Evolutionary conservation across 2,113 vertebrate species (phyloP), one percentile per base, ranked within the genome.

Genomic region (Syngnathoides biaculeatus): DNA sequence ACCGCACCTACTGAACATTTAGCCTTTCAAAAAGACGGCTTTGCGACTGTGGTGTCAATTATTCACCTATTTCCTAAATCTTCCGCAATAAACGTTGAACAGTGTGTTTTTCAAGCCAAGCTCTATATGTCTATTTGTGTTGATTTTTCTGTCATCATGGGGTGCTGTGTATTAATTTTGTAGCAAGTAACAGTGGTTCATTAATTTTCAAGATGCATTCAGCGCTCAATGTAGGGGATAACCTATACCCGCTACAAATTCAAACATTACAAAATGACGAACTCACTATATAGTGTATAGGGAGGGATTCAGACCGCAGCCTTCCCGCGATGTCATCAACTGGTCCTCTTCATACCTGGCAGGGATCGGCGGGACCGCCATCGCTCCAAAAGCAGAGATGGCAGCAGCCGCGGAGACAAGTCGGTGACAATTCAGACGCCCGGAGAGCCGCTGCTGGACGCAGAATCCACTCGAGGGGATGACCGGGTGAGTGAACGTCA

Each of bases 341-440:
- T 67, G 15, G 64, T 22, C 35, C 13, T 7, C 13, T 8, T 2
- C 24, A 47, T 61, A 26, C 61, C 26, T 19, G 15, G 4, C 69
- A 96, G 95, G 88, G 95, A 96, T 6, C 91, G 95, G 2, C 90
- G 94, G 79, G 95, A 96, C 60, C 90, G 94, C 0, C 95, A 95
- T 38, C 94, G 95, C 68, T 95, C 95, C 0, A 96, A 95, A 35
- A 96, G 95, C 63, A 88, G 95, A 52, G 95, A 96, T 0, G 89
- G 94, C 78, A 94, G 93, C 79, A 93, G 94, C 63, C 93, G 95
- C 0, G 95, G 92, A 42, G 96, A 98, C 86, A 98, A 98, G 67
- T 98, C 96, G 0, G 96, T 98, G 68, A 98, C 96, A 0, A 98
- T 98, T 84, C 96, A 98, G 87, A 96, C 95, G 0, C 96, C 96